Conservation (phyloP, 2,797 vertebrate species). For the Trichosurus vulpecula region DNA sequence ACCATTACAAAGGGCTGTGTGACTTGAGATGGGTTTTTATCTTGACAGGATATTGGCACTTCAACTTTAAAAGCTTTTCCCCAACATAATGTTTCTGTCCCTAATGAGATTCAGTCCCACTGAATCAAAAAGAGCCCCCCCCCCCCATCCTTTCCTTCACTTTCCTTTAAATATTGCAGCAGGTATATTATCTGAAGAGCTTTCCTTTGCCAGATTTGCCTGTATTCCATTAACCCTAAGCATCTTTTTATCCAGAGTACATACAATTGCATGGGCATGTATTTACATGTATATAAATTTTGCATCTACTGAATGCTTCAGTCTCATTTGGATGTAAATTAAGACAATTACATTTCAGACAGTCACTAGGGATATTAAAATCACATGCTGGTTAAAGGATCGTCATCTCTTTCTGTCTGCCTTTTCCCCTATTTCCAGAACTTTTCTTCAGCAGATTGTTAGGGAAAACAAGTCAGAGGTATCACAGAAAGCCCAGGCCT, state of each 20-base stretch:
- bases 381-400: conserved; percentile 5
- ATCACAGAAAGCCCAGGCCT: conserved; percentile 18
- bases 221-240: conserved; percentile 45
- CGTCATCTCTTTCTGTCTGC: neutral
- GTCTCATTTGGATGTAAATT: conserved; percentile 14
- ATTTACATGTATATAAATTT: neutral
- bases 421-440: neutral
- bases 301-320: neutral
- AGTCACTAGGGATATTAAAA: neutral
- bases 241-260: neutral
- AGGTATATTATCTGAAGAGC: conserved; percentile 39
- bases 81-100: conserved; percentile 34
- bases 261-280: neutral
- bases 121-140: conserved; percentile 25
- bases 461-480: conserved; percentile 29
- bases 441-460: conserved; percentile 24
- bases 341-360: conserved; percentile 18
- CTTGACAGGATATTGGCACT: conserved; percentile 2
- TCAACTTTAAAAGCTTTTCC: conserved; percentile 43
- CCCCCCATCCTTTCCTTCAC: neutral
- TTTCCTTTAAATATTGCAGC: conserved; percentile 33
- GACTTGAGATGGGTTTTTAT: neutral
- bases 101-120: conserved; percentile 11
- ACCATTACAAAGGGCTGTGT: neutral
- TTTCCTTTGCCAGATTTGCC: conserved; percentile 37